A percentile compares a stretch with the other conserved stretches of the same genome.
Conservation (phyloP, 2,888 invertebrate species). For the Heliconius charithonia region DNA sequence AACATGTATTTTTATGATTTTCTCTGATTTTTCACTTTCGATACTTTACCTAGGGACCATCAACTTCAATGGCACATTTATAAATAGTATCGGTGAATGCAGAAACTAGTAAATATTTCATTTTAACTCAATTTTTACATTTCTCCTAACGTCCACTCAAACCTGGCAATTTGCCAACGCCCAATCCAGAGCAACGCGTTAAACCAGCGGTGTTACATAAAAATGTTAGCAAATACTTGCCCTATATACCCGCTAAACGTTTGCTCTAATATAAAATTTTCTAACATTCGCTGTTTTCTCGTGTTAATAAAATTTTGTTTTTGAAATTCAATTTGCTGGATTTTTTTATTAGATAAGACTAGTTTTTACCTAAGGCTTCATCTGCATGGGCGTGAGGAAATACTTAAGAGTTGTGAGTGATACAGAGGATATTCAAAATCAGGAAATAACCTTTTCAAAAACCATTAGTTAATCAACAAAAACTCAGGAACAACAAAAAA, state of each 20-base stretch:
- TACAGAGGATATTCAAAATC: too few species aligned
- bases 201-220: constrained; percentile 31
- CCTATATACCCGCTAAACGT: constrained; percentile 3
- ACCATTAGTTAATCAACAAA: too few species aligned
- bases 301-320: not conserved
- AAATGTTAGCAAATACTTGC: constrained; percentile 33
- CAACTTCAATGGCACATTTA: not conserved
- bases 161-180: constrained; percentile 44
- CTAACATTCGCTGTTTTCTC: not conserved
- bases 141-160: constrained; percentile 38
- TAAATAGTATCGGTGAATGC: not conserved
- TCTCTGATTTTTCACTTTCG: too few species aligned
- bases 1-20: too few species aligned
- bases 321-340: not conserved
- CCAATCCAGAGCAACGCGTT: constrained; percentile 43
- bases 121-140: constrained; percentile 10
- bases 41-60: too few species aligned
- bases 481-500: too few species aligned
- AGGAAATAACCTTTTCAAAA: too few species aligned
- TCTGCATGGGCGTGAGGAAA: too few species aligned
- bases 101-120: constrained; percentile 6
- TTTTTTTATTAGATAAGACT: not conserved
- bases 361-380: too few species aligned
- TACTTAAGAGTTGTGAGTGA: too few species aligned
- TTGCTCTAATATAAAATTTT: not conserved